phyloP scores from a whole-genome alignment of 1,140 invertebrate genomes.

The Chionoecetes opilio region DNA sequence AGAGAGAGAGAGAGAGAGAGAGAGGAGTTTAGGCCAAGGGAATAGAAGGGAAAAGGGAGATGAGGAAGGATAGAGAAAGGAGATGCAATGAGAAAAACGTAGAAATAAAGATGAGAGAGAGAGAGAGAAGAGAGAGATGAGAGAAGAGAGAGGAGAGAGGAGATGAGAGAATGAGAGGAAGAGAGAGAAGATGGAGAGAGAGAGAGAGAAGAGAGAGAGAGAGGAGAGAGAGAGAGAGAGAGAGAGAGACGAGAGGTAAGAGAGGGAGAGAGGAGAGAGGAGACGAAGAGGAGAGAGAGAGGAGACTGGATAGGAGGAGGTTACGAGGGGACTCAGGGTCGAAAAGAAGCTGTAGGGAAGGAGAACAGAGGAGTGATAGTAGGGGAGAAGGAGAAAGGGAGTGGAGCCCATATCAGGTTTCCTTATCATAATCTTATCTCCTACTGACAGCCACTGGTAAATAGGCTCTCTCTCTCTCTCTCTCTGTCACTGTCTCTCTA shows the following conservation, averaged over 20 bases:
- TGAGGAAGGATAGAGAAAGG: no score
- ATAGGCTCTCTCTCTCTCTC: neutral
- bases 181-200: neutral
- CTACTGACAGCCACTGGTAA: neutral
- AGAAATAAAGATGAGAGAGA: neutral
- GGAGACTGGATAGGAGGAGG: neutral
- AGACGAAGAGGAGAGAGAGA: neutral
- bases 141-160: neutral
- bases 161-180: neutral
- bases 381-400: neutral
- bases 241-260: neutral
- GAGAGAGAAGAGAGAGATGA: neutral
- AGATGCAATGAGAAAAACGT: neutral
- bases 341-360: neutral
- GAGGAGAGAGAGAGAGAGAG: neutral
- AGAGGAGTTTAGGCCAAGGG: no score
- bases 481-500: neutral
- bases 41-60: no score
- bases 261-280: neutral
- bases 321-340: neutral
- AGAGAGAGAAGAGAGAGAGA: neutral
- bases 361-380: neutral
- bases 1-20: no score
- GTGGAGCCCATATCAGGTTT: neutral
- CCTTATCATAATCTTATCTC: neutral